These are phyloP conservation scores for Ivindomyrus marchei DNA, from an alignment of 2,113 vertebrate species.

Conservation along the genomic window DNA sequence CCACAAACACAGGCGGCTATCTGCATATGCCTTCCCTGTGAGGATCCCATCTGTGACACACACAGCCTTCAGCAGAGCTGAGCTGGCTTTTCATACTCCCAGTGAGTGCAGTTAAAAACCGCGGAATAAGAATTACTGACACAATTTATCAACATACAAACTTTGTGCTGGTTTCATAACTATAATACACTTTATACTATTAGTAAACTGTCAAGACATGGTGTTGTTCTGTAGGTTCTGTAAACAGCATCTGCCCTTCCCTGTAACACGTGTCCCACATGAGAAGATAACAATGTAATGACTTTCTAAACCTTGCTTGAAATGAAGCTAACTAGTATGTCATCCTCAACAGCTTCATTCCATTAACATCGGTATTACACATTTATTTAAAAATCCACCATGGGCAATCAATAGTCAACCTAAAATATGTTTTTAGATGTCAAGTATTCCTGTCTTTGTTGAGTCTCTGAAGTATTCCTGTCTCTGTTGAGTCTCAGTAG, in stretches of 20 bases:
- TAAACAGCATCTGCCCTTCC: background rate
- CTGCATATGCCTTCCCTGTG: constrained; percentile 26
- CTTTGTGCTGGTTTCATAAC: background rate
- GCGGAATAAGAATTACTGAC: background rate
- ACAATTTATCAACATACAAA: background rate
- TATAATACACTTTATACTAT: background rate
- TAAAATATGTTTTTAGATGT: constrained; percentile 9
- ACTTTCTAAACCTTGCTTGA: background rate
- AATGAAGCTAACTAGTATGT: background rate
- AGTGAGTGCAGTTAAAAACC: background rate
- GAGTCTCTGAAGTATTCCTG: background rate
- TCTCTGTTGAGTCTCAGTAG: background rate
- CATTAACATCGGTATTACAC: background rate
- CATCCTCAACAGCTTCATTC: background rate
- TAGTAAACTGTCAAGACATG: background rate
- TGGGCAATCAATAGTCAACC: background rate
- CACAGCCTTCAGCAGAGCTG: background rate
- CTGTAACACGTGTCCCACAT: background rate
- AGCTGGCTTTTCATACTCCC: background rate
- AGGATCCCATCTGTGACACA: background rate
- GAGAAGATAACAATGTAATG: background rate
- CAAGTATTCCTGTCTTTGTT: background rate
- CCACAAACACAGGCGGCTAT: constrained; percentile 17
- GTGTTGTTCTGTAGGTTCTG: background rate
- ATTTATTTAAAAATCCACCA: background rate